Evolutionary conservation across 2,113 vertebrate species (phyloP).

Genomic region (Grammatotria lemairii): DNA sequence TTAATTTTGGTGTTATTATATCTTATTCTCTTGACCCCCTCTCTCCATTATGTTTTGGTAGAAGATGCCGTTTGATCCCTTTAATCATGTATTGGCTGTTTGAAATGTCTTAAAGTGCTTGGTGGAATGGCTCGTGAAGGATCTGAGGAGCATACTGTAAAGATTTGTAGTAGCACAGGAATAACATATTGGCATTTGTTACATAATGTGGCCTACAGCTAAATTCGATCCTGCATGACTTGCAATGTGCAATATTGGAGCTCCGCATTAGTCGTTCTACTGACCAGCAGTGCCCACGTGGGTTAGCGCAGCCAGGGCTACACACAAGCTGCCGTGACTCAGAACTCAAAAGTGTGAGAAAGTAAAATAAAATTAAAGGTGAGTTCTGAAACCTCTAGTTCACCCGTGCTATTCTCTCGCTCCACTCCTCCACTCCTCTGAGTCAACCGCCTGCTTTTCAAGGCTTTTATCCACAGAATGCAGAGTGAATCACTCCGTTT

Average conservation of each 20-base stretch:
- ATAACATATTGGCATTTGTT: slow-evolving; percentile 16
- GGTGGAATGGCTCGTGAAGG: not conserved
- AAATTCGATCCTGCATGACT: not conserved
- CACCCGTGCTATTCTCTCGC: slow-evolving; percentile 20
- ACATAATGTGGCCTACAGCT: slow-evolving; percentile 12
- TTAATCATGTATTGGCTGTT: not conserved
- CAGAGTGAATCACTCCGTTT: slow-evolving; percentile 55
- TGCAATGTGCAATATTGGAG: not conserved
- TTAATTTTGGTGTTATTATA: not conserved
- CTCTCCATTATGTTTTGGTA: not conserved
- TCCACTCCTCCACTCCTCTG: slow-evolving; percentile 53
- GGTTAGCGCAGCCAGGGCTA: not conserved
- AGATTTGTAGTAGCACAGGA: not conserved
- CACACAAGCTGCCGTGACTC: slow-evolving; percentile 9
- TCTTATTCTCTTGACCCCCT: not conserved
- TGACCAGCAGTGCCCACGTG: not conserved
- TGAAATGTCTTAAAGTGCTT: not conserved
- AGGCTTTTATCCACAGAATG: slow-evolving; percentile 32
- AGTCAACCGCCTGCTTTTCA: slow-evolving; percentile 53
- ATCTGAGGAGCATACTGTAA: not conserved
- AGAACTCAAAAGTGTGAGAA: slow-evolving; percentile 13
- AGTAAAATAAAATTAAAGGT: slow-evolving; percentile 41
- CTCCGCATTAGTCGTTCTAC: not conserved
- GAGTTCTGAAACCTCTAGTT: slow-evolving; percentile 20
- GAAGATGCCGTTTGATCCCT: slow-evolving; percentile 1